These are phyloP conservation scores for Ameiurus melas DNA, from an alignment of 2,113 vertebrate genomes.

Conservation along the genomic window DNA sequence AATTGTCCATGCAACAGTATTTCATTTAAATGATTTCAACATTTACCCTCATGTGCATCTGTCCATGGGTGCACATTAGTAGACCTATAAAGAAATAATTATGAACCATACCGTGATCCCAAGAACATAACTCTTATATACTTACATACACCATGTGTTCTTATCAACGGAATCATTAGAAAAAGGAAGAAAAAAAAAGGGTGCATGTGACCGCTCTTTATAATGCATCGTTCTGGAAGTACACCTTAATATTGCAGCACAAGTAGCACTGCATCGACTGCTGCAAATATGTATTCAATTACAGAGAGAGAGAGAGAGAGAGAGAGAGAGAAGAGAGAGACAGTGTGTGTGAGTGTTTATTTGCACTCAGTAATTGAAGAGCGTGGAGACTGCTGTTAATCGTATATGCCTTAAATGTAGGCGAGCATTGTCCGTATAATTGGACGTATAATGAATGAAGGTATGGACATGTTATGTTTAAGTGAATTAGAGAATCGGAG, in stretches of 20 bases:
- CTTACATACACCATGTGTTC: neutral
- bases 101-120: neutral
- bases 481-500: neutral
- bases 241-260: neutral
- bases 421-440: neutral
- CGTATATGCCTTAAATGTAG: neutral
- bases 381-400: constrained; percentile 20
- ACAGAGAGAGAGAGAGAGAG: neutral
- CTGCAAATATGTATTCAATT: constrained; percentile 32
- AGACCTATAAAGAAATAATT: constrained; percentile 27
- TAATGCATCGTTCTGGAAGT: neutral
- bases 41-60: constrained; percentile 15
- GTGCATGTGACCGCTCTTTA: neutral
- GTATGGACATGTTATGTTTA: neutral
- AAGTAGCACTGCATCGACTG: constrained; percentile 6
- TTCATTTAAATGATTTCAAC: constrained; percentile 3
- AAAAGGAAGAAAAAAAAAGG: neutral
- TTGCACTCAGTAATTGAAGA: constrained; percentile 9
- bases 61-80: neutral
- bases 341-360: constrained; percentile 14
- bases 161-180: neutral
- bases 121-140: neutral
- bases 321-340: no score
- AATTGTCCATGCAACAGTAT: constrained; percentile 25
- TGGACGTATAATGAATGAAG: constrained; percentile 28